Percentiles rank a stretch among this genome's conserved stretches.
These are phyloP conservation scores for Pristis pectinata DNA, from an alignment of 2,797 vertebrate genomes.

Conservation along the genomic window DNA sequence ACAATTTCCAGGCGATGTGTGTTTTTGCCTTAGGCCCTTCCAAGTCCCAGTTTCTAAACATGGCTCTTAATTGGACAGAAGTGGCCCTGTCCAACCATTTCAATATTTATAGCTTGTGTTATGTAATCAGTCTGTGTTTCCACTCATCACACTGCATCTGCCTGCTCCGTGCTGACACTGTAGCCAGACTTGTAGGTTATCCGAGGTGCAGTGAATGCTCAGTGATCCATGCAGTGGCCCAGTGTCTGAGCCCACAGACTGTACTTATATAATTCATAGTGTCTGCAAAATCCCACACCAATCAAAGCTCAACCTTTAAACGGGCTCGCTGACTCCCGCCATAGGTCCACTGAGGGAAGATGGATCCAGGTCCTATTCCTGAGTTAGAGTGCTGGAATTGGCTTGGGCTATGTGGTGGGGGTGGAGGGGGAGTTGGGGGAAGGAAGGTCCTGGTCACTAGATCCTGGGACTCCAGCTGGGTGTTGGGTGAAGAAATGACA, in stretches of 20 bases:
- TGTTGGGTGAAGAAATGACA: neutral
- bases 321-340: neutral
- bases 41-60: neutral
- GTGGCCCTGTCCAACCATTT: slow-evolving; percentile 9
- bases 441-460: neutral
- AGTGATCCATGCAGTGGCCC: neutral
- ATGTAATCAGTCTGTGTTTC: slow-evolving; percentile 20
- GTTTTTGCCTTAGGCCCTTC: neutral
- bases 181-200: neutral
- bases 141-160: neutral
- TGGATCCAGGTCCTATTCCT: neutral
- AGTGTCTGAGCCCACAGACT: neutral
- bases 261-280: neutral
- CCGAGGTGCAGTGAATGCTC: neutral
- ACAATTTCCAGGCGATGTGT: neutral
- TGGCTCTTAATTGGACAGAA: slow-evolving; percentile 31
- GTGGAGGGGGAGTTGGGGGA: too few relatives aligned
- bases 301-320: neutral
- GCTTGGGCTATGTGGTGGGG: neutral
- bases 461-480: neutral
- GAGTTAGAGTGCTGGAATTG: neutral
- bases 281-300: neutral
- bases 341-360: neutral
- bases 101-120: slow-evolving; percentile 36
- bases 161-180: neutral